Evolutionary conservation across 2,113 vertebrate genomes (phyloP).

Genomic region (Nesogale talazaci): DNA sequence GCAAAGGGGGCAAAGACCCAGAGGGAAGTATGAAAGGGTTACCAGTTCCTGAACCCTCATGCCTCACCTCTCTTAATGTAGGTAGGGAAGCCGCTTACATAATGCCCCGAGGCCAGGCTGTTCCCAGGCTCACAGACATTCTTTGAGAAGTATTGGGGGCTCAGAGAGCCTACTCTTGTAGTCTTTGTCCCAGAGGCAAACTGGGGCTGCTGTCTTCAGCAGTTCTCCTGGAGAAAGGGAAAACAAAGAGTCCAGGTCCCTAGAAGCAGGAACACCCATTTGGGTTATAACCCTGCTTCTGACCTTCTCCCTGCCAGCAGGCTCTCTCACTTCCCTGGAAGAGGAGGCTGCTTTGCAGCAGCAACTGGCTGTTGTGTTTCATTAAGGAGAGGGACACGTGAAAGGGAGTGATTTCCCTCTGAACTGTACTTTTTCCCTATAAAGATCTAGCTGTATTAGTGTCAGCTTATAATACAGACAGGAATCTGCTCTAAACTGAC

Average conservation of each 20-base stretch:
- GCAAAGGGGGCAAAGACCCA: background rate
- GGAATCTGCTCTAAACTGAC: conserved; percentile 53
- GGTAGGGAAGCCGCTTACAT: background rate
- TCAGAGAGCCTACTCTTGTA: background rate
- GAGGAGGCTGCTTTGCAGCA: background rate
- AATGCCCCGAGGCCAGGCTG: background rate
- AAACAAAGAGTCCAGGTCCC: conserved; percentile 38
- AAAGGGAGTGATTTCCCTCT: conserved; percentile 19
- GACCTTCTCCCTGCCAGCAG: conserved; percentile 17
- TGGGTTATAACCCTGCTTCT: background rate
- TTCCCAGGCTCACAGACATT: conserved; percentile 25
- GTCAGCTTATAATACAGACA: conserved; percentile 54
- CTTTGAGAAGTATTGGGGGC: conserved; percentile 2
- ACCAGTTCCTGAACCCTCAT: background rate
- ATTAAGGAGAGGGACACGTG: background rate
- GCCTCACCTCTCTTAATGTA: background rate
- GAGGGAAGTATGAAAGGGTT: background rate
- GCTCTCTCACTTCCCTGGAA: background rate
- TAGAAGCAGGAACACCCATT: background rate
- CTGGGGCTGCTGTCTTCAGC: background rate
- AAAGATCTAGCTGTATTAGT: conserved; percentile 47
- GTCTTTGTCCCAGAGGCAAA: background rate
- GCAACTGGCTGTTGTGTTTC: conserved; percentile 59
- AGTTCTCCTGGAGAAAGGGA: background rate
- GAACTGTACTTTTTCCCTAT: background rate